phyloP scores from a whole-genome alignment of 2,113 vertebrate species.

The Tragelaphus imberbis region DNA sequence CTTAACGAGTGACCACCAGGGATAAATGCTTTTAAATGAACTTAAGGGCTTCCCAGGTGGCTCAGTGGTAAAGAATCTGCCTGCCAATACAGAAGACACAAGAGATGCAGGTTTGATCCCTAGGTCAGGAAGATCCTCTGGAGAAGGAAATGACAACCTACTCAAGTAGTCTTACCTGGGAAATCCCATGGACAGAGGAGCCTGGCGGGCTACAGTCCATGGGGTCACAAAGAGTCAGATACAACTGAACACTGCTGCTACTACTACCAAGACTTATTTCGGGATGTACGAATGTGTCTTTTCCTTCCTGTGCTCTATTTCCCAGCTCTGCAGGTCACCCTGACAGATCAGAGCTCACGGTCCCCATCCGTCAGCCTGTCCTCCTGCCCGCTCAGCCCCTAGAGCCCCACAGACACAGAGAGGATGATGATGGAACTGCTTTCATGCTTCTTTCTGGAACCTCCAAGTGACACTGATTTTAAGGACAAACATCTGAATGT shows the following conservation, averaged over 20 bases:
- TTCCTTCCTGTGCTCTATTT: neutral
- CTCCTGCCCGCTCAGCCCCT: rapidly evolving
- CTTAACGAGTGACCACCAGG: neutral
- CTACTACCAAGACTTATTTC: neutral
- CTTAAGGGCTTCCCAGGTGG: neutral
- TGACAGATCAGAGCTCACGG: rapidly evolving
- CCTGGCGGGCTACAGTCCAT: neutral
- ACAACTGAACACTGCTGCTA: neutral
- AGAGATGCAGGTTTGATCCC: neutral
- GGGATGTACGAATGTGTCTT: neutral
- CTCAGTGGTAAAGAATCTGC: neutral
- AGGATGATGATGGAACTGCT: rapidly evolving
- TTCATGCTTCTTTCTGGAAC: neutral
- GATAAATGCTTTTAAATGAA: neutral
- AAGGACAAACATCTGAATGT: neutral
- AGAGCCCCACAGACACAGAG: too few relatives aligned
- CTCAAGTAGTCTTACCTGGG: neutral
- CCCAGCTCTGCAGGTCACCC: rapidly evolving
- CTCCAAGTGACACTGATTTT: neutral
- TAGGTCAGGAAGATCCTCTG: neutral
- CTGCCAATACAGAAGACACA: neutral
- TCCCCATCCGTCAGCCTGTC: rapidly evolving
- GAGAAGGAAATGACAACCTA: neutral
- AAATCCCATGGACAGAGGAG: neutral
- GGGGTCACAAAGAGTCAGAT: neutral